Percentiles rank a stretch among this genome's conserved stretches.
phyloP scores from a whole-genome alignment of 2,888 invertebrate species.

The Drosophila nigritarsus region DNA sequence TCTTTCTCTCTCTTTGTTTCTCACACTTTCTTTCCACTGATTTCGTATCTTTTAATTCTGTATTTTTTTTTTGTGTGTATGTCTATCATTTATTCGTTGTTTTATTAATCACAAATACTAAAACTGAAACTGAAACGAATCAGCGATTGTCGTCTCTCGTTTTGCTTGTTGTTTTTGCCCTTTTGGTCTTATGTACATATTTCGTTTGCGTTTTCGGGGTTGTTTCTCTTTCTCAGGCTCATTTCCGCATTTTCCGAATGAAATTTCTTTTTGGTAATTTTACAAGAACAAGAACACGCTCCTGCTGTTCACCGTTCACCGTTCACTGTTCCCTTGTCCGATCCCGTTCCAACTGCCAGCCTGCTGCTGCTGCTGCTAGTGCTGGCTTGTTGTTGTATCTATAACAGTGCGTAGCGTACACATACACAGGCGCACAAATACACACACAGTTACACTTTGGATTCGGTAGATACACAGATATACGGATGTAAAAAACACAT shows the following conservation, averaged over 20 bases:
- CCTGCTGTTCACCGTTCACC: constrained; percentile 48
- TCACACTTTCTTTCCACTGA: constrained; percentile 71
- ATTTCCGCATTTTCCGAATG: constrained; percentile 79
- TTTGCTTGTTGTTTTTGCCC: constrained; percentile 45
- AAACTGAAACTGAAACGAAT: constrained; percentile 29
- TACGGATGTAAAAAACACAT: constrained; percentile 57
- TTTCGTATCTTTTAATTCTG: constrained; percentile 32
- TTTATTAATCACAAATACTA: constrained; percentile 51
- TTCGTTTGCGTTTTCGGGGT: constrained; percentile 69
- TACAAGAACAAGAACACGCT: constrained; percentile 77
- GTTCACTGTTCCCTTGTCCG: constrained; percentile 14
- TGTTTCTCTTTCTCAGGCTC: constrained; percentile 73
- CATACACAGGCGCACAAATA: constrained; percentile 33
- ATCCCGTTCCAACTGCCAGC: constrained; percentile 33
- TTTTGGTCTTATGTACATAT: constrained; percentile 52
- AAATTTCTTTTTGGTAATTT: constrained; percentile 79
- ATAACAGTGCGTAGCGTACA: constrained; percentile 74
- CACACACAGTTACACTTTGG: constrained; percentile 43
- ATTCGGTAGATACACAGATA: constrained; percentile 55
- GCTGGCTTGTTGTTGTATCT: constrained; percentile 74
- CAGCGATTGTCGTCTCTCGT: constrained; percentile 24
- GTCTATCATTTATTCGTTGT: constrained; percentile 35
- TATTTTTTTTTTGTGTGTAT: constrained; percentile 16
- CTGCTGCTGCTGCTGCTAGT: constrained; percentile 36
- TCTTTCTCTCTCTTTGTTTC: constrained; percentile 46